Conservation (phyloP, 2,113 vertebrate species). For the Uropsilus gracilis region DNA sequence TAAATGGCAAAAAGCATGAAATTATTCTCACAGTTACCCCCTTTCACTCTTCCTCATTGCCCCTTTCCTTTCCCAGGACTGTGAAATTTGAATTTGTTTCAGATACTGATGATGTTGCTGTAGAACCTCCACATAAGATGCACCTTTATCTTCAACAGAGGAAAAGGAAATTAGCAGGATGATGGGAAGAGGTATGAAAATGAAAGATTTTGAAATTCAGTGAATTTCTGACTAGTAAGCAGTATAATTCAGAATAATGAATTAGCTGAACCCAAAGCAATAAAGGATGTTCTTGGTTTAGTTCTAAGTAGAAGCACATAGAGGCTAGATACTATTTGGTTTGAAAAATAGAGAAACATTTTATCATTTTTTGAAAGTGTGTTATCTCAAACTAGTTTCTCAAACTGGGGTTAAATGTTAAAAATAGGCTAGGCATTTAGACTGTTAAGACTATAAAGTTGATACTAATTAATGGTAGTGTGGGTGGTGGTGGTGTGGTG, state of each 20-base stretch:
- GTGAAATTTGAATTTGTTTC: not conserved
- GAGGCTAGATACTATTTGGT: not conserved
- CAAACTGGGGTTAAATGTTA: not conserved
- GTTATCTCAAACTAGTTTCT: not conserved
- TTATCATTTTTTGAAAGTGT: not conserved
- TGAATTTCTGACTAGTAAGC: not conserved
- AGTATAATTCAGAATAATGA: not conserved
- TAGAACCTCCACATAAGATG: slow-evolving; percentile 25
- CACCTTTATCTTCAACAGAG: not conserved
- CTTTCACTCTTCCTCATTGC: not conserved
- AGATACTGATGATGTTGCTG: not conserved
- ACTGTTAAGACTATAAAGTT: not conserved
- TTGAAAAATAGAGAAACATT: not conserved
- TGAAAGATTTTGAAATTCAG: not conserved
- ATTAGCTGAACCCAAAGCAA: not conserved
- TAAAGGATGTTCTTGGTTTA: not conserved
- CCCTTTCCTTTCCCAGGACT: slow-evolving; percentile 31
- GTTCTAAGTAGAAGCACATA: not conserved
- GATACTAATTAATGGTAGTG: not conserved
- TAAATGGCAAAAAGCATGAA: slow-evolving; percentile 64
- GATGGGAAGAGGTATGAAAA: not conserved
- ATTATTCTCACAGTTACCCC: slow-evolving; percentile 51
- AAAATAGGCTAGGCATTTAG: not conserved
- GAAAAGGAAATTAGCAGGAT: not conserved
- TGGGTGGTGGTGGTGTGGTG: not conserved